A percentile compares a stretch with the other conserved stretches of the same genome.
Conservation (phyloP, 30 jellyfish, hydroid and myxozoan species). For the Rhopilema esculentum region DNA sequence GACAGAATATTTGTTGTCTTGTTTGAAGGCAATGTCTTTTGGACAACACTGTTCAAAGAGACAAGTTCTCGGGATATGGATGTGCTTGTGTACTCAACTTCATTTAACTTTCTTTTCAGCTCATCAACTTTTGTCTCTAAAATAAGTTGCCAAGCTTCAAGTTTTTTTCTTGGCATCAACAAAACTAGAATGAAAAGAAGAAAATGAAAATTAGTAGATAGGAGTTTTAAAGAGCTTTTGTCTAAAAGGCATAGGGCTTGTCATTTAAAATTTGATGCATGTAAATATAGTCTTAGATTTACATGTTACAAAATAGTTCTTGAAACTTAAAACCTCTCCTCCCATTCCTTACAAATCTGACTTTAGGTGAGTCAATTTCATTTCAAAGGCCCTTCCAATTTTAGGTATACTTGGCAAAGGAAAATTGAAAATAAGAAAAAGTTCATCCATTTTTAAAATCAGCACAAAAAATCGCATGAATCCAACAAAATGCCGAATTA, state of each 20-base stretch:
- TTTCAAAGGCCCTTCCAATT: neutral
- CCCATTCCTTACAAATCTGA: neutral
- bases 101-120: constrained; percentile 63
- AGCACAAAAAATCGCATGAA: neutral
- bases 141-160: constrained; percentile 58
- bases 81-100: constrained; percentile 76
- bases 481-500: neutral
- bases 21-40: constrained; percentile 64
- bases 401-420: neutral
- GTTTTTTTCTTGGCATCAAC: constrained; percentile 3
- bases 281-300: neutral
- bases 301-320: neutral
- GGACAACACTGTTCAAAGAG: constrained; percentile 66
- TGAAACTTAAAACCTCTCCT: neutral
- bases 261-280: neutral
- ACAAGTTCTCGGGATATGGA: constrained; percentile 81
- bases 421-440: neutral
- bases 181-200: constrained; percentile 4
- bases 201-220: neutral
- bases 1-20: constrained; percentile 65
- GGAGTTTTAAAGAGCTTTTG: neutral
- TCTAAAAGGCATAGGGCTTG: neutral
- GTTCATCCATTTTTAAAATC: neutral
- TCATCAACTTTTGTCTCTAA: constrained; percentile 64
- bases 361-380: neutral